Evolutionary conservation across 2,888 invertebrate genomes (phyloP).

Genomic region (Alentia gelatinosa): DNA sequence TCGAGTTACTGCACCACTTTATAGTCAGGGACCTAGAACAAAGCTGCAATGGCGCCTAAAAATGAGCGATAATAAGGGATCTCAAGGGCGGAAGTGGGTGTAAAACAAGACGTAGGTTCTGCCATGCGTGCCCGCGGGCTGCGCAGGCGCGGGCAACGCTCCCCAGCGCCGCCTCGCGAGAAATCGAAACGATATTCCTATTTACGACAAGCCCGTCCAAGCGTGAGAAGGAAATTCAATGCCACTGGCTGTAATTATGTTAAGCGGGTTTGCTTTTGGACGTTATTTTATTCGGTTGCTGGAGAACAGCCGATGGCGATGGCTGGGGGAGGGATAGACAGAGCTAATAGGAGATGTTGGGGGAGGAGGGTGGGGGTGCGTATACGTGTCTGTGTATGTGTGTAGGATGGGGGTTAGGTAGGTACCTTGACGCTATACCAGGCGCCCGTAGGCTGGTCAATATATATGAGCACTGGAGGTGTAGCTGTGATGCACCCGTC

Average conservation of each 20-base stretch:
- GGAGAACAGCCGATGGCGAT: neutral
- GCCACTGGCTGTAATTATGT: conserved; percentile 26
- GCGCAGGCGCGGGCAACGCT: neutral
- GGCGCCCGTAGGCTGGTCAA: neutral
- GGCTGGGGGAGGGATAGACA: neutral
- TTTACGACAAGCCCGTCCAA: neutral
- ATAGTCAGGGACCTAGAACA: too few species aligned
- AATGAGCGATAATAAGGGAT: conserved; percentile 8
- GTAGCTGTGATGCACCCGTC: neutral
- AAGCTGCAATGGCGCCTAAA: too few species aligned
- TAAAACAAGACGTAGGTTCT: neutral
- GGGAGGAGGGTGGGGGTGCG: too few species aligned
- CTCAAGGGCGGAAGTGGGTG: neutral
- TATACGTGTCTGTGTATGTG: neutral
- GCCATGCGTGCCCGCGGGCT: neutral
- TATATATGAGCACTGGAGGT: neutral
- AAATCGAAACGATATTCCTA: conserved; percentile 36
- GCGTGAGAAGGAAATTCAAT: conserved; percentile 6
- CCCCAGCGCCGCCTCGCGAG: neutral
- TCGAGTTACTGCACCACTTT: too few species aligned
- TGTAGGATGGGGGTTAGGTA: neutral
- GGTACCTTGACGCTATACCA: neutral
- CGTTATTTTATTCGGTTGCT: neutral
- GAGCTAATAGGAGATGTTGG: too few species aligned
- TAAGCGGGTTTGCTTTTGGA: neutral